Evolutionary conservation across 1,140 invertebrate genomes (phyloP).

Genomic region (Rhyzopertha dominica): DNA sequence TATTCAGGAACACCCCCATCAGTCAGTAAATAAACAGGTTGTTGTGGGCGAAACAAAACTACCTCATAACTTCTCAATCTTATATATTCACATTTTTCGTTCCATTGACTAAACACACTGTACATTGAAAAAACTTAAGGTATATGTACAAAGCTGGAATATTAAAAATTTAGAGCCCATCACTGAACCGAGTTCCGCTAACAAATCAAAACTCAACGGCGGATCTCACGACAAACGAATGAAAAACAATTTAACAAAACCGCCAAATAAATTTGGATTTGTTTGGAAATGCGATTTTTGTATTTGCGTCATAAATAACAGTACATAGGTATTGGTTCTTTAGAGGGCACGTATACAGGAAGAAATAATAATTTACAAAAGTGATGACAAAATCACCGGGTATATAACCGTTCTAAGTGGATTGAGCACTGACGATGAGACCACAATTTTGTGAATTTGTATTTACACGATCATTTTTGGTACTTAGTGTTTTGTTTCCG

Average conservation of each 20-base stretch:
- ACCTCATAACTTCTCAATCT: slow-evolving; percentile 42
- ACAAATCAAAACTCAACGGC: slow-evolving; percentile 12
- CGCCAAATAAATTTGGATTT: slow-evolving; percentile 12
- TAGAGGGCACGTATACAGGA: too few relatives aligned
- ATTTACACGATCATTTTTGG: neutral
- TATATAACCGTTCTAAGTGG: slow-evolving; percentile 12
- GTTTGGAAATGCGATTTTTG: slow-evolving; percentile 16
- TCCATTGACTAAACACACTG: slow-evolving; percentile 47
- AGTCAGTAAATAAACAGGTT: too few relatives aligned
- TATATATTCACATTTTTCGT: slow-evolving; percentile 47
- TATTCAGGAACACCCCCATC: too few relatives aligned
- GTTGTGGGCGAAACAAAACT: too few relatives aligned
- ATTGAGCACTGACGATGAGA: too few relatives aligned
- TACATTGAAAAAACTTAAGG: slow-evolving; percentile 45
- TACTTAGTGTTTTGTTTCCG: too few relatives aligned
- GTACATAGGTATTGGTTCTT: too few relatives aligned
- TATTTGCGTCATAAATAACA: too few relatives aligned
- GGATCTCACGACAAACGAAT: too few relatives aligned
- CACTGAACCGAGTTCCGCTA: slow-evolving; percentile 11
- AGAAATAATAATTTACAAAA: slow-evolving; percentile 10
- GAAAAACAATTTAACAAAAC: slow-evolving; percentile 21
- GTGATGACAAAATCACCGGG: slow-evolving; percentile 16
- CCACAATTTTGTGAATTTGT: neutral
- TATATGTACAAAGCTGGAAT: slow-evolving; percentile 37
- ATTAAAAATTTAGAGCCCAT: slow-evolving; percentile 20